phyloP scores from a whole-genome alignment of 37 sponge, comb jelly and placozoan species.

The Bolinopsis microptera region DNA sequence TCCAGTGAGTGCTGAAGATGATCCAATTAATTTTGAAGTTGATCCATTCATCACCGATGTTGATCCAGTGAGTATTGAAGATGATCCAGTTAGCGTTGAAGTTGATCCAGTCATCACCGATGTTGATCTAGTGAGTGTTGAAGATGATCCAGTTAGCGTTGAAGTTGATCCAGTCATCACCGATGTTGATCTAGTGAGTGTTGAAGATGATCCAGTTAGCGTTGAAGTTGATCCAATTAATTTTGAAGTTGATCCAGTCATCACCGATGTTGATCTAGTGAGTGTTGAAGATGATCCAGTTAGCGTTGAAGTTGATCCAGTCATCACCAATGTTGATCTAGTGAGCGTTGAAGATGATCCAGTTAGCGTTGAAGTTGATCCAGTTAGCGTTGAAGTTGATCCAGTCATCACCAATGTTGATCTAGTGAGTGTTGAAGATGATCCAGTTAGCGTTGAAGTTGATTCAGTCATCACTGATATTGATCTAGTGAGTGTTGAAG shows the following conservation, averaged over 20 bases:
- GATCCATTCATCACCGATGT: not conserved
- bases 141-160: not conserved
- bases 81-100: not conserved
- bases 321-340: not conserved
- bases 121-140: too few species aligned
- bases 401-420: not conserved
- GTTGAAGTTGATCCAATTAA: not conserved
- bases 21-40: not conserved
- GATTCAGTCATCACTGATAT: not conserved
- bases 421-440: not conserved
- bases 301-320: not conserved
- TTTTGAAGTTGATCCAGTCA: not conserved
- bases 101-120: not conserved
- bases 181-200: not conserved
- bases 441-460: not conserved
- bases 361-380: not conserved
- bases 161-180: not conserved
- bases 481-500: not conserved
- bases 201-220: not conserved
- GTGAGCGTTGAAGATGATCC: not conserved
- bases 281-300: not conserved
- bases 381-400: not conserved
- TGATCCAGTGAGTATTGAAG: not conserved
- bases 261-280: not conserved
- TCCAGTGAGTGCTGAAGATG: not conserved